Base-by-base conservation (phyloP, 1,140 invertebrate genomes). In the Trachymyrmex cornetzi region DNA sequence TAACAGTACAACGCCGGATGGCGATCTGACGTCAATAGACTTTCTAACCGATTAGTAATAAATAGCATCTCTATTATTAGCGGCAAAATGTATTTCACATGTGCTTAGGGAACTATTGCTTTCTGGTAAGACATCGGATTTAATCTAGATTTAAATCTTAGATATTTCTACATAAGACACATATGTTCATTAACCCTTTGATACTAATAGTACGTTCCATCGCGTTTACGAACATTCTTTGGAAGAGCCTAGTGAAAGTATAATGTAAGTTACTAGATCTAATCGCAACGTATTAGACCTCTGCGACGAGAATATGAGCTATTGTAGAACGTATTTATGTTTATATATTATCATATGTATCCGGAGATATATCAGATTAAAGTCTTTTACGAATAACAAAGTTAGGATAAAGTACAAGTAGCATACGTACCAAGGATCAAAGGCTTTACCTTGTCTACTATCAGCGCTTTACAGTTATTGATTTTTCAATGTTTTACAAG, bases 1-100 rank as follows among this genome's bases (percentile, higher is more conserved):
- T 75, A 74, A 84, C 69, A 84, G 71, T 84, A 75, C 27, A 84
- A 84, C 80, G 55, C 71, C 80, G 69, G 80, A 84, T 84, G 80
- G 80, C 80, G 69, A 84, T 84, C 80, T 84, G 80, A 84, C 80
- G 80, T 84, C 69, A 75, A 84, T 84, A 84, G 30, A 61, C 44
- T 84, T 84, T 84, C 44, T 63, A 82, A 82, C 80, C 27, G 19
- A 48, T 84, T 61, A 55, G 66, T 72, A 82, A 84, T 61, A 74
- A 59, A 75, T 61, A 75, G 80, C 38, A 69, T 84, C 24, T 84
- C 24, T 82, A 72, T 74, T 82, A 59, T 84, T 59, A 74, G 69
- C 55, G 19, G 80, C 55, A 50, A 84, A 74, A 64, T 27, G 69
- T 81, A 71, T 14, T 69, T 55, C 61, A 71, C 38, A 71, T 71